Conservation (phyloP, 1,140 invertebrate species). For the Aphidius gifuensis region DNA sequence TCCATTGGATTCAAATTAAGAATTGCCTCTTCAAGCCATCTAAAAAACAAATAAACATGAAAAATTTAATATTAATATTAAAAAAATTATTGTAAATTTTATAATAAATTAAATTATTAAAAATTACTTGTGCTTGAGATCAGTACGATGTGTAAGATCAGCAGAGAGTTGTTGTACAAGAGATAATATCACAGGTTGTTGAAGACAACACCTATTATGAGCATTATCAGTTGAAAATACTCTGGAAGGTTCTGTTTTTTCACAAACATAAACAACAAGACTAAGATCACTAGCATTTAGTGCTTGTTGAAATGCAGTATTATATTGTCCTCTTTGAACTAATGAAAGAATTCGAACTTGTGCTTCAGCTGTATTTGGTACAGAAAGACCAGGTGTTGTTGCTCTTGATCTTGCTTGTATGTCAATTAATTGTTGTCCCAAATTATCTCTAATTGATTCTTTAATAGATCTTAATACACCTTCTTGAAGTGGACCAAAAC, state of each 20-base stretch:
- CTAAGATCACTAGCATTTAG: conserved; percentile 80
- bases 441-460: conserved; percentile 47
- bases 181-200: conserved; percentile 84
- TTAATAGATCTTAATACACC: conserved; percentile 41
- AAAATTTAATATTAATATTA: conserved; percentile 31
- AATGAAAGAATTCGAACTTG: conserved; percentile 71
- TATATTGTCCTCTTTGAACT: conserved; percentile 72
- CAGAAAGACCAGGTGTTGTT: conserved; percentile 47
- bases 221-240: conserved; percentile 68
- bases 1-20: conserved; percentile 76
- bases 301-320: conserved; percentile 86
- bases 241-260: conserved; percentile 70
- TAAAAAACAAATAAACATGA: conserved; percentile 41
- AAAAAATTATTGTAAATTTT: conserved; percentile 18
- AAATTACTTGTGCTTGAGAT: conserved; percentile 79
- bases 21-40: conserved; percentile 85
- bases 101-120: conserved; percentile 16
- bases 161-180: conserved; percentile 89
- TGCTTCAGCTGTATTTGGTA: conserved; percentile 42
- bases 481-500: conserved; percentile 42
- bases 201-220: conserved; percentile 47
- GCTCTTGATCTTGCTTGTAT: conserved; percentile 60
- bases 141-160: conserved; percentile 80
- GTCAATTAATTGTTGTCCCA: conserved; percentile 48
- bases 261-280: conserved; percentile 80